Evolutionary conservation across 2,113 vertebrate species (phyloP), one percentile per base, ranked within the genome.

Genomic region (Colistium nudipinnis): DNA sequence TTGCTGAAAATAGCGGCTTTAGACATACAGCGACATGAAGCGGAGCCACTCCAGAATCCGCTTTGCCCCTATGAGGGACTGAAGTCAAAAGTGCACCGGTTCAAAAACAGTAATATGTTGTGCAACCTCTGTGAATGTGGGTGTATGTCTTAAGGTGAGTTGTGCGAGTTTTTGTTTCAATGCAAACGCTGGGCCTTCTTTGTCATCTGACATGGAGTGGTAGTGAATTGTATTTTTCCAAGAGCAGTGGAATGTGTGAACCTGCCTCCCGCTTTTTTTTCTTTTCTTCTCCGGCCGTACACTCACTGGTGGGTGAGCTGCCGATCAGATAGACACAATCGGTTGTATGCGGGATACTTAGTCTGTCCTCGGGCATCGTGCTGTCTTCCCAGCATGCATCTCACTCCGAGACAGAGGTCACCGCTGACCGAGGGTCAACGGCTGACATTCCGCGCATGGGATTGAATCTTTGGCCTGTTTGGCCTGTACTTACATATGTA

Each of bases 301-400:
- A 74, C 65, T 68, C 73, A 71, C 81, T 66, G 60, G 67, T 66
- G 59, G 77, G 45, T 67, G 67, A 80, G 72, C 69, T 69, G 77
- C 75, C 77, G 71, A 84, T 86, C 84, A 88, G 87, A 88, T 86
- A 88, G 72, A 65, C 74, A 85, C 60, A 80, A 85, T 86, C 78
- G 70, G 72, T 85, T 60, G 57, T 87, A 75, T 62, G n/a, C n/a
- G 66, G 69, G 60, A 77, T 73, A 75, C 69, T 27, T 59, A 56
- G 72, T 61, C 35, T 74, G 60, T 82, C 64, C 70, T 67, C 62
- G 85, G 78, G 78, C 72, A 78, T 54, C 39, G 73, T 24, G 47
- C 43, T 45, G 14, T 12, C 43, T 83, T 81, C 80, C 80, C 80
- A 81, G 68, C 74, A 78, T 90, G 82, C 76, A 70, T 53, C 25